Percentiles rank a stretch among this genome's conserved stretches.
These are phyloP conservation scores for Mactromeris polynyma DNA, from an alignment of 2,888 invertebrate species.

Conservation along the genomic window DNA sequence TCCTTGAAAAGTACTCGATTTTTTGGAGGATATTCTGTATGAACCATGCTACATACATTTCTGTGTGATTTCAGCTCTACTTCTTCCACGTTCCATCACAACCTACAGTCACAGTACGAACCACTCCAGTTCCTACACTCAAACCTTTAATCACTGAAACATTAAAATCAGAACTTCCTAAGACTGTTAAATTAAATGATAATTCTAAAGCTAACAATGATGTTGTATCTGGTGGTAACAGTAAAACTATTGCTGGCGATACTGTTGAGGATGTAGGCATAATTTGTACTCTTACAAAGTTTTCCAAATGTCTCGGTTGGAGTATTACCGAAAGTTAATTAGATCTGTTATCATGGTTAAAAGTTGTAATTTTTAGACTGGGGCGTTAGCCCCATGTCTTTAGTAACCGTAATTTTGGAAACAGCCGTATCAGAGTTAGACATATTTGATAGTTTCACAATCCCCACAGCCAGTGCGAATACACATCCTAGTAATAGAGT, in stretches of 20 bases:
- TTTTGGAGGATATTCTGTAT: too few species aligned
- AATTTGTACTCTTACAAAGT: not conserved
- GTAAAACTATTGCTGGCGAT: not conserved
- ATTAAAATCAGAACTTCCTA: not conserved
- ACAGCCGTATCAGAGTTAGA: too few species aligned
- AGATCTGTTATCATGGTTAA: not conserved
- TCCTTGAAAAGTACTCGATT: too few species aligned
- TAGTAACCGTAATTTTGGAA: too few species aligned
- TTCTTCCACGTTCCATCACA: slow-evolving; percentile 80
- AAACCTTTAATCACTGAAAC: not conserved
- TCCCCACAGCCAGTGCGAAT: too few species aligned
- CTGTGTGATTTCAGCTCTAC: slow-evolving; percentile 75
- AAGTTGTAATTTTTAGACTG: too few species aligned
- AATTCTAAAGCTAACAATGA: not conserved
- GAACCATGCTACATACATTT: not conserved
- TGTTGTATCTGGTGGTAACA: not conserved
- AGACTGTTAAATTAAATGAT: not conserved
- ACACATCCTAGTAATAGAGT: too few species aligned
- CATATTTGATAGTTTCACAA: too few species aligned
- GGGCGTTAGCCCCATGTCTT: too few species aligned
- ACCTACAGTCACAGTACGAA: slow-evolving; percentile 29
- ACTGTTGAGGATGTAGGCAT: not conserved
- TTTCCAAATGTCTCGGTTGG: not conserved
- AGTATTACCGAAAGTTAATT: not conserved
- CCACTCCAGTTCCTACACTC: slow-evolving; percentile 35